Conservation (phyloP, 2,113 vertebrate genomes). For the Reinhardtius hippoglossoides region DNA sequence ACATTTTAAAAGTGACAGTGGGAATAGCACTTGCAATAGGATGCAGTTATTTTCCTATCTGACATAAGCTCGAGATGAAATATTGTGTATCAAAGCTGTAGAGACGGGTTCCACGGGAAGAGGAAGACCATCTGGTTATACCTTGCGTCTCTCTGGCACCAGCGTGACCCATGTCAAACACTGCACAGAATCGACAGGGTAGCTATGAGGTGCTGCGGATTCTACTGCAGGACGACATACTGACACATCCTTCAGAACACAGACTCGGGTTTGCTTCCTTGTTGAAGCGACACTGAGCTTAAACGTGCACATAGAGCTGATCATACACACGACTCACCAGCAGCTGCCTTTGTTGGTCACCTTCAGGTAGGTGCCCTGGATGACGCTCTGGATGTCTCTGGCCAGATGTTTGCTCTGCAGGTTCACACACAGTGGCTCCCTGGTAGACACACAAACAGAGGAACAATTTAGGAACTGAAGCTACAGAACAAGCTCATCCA, state of each 20-base stretch:
- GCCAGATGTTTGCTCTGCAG: slow-evolving; percentile 85
- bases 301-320: neutral
- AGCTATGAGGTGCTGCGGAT: slow-evolving; percentile 63
- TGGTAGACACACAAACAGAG: slow-evolving; percentile 51
- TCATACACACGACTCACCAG: slow-evolving; percentile 81
- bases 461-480: neutral
- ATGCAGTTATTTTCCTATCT: neutral
- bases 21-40: neutral
- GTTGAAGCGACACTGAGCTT: neutral
- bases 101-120: slow-evolving; percentile 70
- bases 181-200: slow-evolving; percentile 51
- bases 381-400: slow-evolving; percentile 78
- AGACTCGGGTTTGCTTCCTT: neutral
- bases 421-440: slow-evolving; percentile 86
- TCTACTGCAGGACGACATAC: neutral
- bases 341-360: slow-evolving; percentile 88
- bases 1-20: neutral
- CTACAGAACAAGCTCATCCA: too few relatives aligned
- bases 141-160: slow-evolving; percentile 75
- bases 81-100: slow-evolving; percentile 78
- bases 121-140: slow-evolving; percentile 77
- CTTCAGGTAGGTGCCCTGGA: slow-evolving; percentile 85
- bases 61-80: neutral
- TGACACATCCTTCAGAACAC: neutral
- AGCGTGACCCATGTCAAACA: slow-evolving; percentile 57